phyloP scores from a whole-genome alignment of 1,140 invertebrate species.

The Tribolium madens region DNA sequence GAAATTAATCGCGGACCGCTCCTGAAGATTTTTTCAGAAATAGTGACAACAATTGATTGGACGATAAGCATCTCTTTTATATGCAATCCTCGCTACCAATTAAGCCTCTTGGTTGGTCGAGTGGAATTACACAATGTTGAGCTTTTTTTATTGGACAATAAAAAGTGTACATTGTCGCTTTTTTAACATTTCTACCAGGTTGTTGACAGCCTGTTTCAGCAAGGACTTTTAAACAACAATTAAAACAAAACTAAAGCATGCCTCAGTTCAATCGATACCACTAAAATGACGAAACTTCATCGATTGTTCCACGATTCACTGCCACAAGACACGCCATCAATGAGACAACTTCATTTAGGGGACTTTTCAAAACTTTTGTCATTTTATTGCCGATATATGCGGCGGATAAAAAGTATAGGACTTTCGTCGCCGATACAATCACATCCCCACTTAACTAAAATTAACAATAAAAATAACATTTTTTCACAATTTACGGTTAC shows the following conservation, averaged over 20 bases:
- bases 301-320: constrained; percentile 25
- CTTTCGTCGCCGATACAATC: not conserved
- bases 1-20: constrained; percentile 33
- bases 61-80: constrained; percentile 32
- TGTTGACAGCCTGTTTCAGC: constrained; percentile 14
- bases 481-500: not conserved
- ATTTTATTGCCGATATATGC: too few relatives aligned
- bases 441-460: not conserved
- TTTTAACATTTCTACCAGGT: constrained; percentile 8
- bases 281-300: constrained; percentile 18
- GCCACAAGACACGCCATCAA: constrained; percentile 17
- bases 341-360: constrained; percentile 33
- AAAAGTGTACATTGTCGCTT: too few relatives aligned
- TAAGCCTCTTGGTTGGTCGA: constrained; percentile 21
- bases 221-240: not conserved
- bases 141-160: constrained; percentile 20
- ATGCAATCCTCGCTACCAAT: constrained; percentile 36
- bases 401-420: too few relatives aligned
- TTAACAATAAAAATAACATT: not conserved
- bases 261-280: not conserved
- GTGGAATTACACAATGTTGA: constrained; percentile 26
- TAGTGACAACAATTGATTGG: constrained; percentile 34
- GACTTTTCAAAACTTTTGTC: too few relatives aligned
- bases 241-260: constrained; percentile 13
- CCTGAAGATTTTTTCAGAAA: constrained; percentile 26